These are phyloP conservation scores for Drosophila barbarae DNA, from an alignment of 2,888 invertebrate species.

Conservation along the genomic window DNA sequence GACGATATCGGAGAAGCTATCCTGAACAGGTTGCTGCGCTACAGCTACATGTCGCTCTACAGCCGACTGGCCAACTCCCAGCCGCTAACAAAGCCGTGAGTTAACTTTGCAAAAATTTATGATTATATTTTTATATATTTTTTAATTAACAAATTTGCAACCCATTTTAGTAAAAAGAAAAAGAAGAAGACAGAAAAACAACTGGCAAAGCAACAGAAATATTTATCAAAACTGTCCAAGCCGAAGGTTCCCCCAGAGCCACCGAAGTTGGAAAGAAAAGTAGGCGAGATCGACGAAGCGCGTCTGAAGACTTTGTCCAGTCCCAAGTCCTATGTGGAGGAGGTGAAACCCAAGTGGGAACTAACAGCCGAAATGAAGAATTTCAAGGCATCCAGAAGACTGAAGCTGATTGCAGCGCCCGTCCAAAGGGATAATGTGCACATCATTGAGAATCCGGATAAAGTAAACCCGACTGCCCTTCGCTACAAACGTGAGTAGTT, in stretches of 20 bases:
- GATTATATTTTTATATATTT: neutral
- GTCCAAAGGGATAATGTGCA: constrained; percentile 40
- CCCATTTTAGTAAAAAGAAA: constrained; percentile 49
- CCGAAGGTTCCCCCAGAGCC: constrained; percentile 64
- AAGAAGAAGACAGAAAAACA: constrained; percentile 61
- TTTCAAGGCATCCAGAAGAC: constrained; percentile 53
- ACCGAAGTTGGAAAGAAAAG: constrained; percentile 39
- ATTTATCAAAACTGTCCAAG: constrained; percentile 64
- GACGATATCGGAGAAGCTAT: constrained; percentile 55
- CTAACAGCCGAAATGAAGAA: constrained; percentile 50
- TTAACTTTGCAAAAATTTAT: neutral
- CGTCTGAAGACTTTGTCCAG: constrained; percentile 63
- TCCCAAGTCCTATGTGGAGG: constrained; percentile 50
- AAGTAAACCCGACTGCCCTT: constrained; percentile 58
- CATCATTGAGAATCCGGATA: constrained; percentile 50
- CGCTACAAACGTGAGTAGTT: constrained; percentile 62
- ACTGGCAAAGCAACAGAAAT: constrained; percentile 62
- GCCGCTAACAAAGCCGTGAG: constrained; percentile 67
- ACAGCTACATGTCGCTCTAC: constrained; percentile 76
- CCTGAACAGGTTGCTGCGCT: constrained; percentile 72
- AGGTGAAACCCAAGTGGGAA: constrained; percentile 57
- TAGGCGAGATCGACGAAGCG: constrained; percentile 27
- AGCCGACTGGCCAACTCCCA: constrained; percentile 73
- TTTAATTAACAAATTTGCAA: neutral
- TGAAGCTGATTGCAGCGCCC: constrained; percentile 46